Evolutionary conservation across 2,797 vertebrate species (phyloP), one percentile per base, ranked within the genome.

Genomic region (Botia almorhae): DNA sequence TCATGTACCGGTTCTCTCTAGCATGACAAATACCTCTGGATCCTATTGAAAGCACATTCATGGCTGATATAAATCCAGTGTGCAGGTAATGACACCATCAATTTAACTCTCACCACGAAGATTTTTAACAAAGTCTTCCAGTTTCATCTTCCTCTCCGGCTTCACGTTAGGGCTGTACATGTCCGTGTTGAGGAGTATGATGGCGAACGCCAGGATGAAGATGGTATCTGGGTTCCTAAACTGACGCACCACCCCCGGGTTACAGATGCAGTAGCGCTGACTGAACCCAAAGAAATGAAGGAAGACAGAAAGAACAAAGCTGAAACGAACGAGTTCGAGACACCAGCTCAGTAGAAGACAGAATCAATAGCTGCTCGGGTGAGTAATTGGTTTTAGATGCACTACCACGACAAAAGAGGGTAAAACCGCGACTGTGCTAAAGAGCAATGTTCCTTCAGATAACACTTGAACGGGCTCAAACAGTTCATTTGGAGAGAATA

Each of bases 81-180:
- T 43, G 13, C 14, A 43, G 58, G 17, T 16, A 23, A 51, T 17
- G 5, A 72, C 13, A 61, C 0, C 0, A 21, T 48, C 10, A 39
- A 77, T 12, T 1, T 51, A 19, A 71, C 16, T 68, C 73, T 55
- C 19, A 99, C 97, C 97, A 92, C 97, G 92, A 23, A 99, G 94
- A 88, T 99, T 99, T 91, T 98, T 98, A 74, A 99, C 93, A 85
- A 99, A 99, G 90, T 99, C 98, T 86, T 99, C 97, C 23, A 99
- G 92, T 89, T 98, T 98, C 98, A 99, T 99, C 90, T 99, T 99
- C 78, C 97, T 94, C 89, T 99, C 98, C 0, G 96, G 96, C 87
- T 99, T 99, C 82, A 99, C 97, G 0, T 96, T 99, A 83, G 97
- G 97, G 88, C 97, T 99, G 93, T 99, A 99, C 97, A 99, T 99